These are phyloP conservation scores for Rhea pennata DNA, from an alignment of 2,113 vertebrate genomes.

Conservation along the genomic window DNA sequence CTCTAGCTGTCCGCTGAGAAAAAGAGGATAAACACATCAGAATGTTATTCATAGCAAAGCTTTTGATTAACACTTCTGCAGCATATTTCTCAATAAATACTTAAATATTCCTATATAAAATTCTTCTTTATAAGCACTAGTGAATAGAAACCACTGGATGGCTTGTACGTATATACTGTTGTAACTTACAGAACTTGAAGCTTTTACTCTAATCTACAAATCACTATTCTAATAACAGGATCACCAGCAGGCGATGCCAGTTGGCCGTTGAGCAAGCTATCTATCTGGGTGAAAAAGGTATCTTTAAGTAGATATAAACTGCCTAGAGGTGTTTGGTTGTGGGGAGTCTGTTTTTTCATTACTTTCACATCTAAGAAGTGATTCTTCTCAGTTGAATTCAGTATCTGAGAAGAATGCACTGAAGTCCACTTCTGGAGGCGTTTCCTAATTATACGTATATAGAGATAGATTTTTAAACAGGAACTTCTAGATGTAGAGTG, in stretches of 20 bases:
- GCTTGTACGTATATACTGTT: neutral
- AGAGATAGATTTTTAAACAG: neutral
- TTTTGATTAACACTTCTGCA: neutral
- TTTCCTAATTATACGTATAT: neutral
- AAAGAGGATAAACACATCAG: neutral
- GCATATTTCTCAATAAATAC: neutral
- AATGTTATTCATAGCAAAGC: neutral
- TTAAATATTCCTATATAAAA: neutral
- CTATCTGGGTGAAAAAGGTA: conserved; percentile 85
- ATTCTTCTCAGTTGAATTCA: no score
- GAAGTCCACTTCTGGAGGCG: neutral
- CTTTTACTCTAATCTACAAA: neutral
- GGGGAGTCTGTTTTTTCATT: neutral
- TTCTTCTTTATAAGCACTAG: neutral
- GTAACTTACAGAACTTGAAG: neutral
- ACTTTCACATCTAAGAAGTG: neutral
- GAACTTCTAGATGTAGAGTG: neutral
- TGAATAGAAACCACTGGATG: neutral
- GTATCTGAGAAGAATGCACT: neutral
- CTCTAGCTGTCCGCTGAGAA: neutral
- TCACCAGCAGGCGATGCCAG: conserved; percentile 88
- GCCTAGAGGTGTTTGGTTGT: neutral
- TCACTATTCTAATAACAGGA: conserved; percentile 66
- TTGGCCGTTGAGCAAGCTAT: conserved; percentile 84
- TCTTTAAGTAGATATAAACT: neutral